Percentiles rank a stretch among this genome's conserved stretches.
phyloP scores from a whole-genome alignment of 1,140 invertebrate species.

The Drosophila orena region DNA sequence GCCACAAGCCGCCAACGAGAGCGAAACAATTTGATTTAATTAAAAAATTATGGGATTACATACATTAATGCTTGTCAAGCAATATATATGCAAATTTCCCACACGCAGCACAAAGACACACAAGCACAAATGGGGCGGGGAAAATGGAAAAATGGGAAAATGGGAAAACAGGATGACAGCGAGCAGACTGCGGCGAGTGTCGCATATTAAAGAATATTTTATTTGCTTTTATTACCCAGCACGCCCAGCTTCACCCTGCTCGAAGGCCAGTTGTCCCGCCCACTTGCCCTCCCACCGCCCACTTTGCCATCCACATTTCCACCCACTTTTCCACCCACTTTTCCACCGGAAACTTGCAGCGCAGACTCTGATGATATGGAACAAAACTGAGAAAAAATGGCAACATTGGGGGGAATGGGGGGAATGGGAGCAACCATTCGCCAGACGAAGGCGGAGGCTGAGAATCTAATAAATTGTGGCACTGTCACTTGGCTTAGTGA shows the following conservation, averaged over 20 bases:
- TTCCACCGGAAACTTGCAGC: slow-evolving; percentile 73
- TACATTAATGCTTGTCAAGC: slow-evolving; percentile 81
- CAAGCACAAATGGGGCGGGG: no score
- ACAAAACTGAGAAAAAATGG: slow-evolving; percentile 41
- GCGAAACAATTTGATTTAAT: slow-evolving; percentile 82
- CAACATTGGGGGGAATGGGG: neutral
- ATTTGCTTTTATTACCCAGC: slow-evolving; percentile 81
- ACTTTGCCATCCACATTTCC: slow-evolving; percentile 6
- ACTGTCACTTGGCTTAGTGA: slow-evolving; percentile 84
- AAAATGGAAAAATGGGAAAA: slow-evolving; percentile 1
- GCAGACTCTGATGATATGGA: slow-evolving; percentile 67
- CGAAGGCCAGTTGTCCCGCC: slow-evolving; percentile 25
- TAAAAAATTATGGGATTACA: slow-evolving; percentile 84
- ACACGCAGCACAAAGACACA: slow-evolving; percentile 31
- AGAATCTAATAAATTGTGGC: slow-evolving; percentile 84
- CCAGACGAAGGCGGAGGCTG: slow-evolving; percentile 28
- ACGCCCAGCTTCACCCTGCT: slow-evolving; percentile 63
- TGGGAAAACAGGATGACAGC: slow-evolving; percentile 37
- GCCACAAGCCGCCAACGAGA: slow-evolving; percentile 38
- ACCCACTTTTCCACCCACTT: slow-evolving; percentile 16
- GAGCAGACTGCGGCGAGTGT: slow-evolving; percentile 69
- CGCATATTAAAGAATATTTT: slow-evolving; percentile 84
- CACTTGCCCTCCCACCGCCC: neutral
- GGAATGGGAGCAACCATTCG: neutral
- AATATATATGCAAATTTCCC: slow-evolving; percentile 82